These are phyloP conservation scores for Eupsittula cactorum DNA, from an alignment of 2,113 vertebrate species.

Conservation along the genomic window DNA sequence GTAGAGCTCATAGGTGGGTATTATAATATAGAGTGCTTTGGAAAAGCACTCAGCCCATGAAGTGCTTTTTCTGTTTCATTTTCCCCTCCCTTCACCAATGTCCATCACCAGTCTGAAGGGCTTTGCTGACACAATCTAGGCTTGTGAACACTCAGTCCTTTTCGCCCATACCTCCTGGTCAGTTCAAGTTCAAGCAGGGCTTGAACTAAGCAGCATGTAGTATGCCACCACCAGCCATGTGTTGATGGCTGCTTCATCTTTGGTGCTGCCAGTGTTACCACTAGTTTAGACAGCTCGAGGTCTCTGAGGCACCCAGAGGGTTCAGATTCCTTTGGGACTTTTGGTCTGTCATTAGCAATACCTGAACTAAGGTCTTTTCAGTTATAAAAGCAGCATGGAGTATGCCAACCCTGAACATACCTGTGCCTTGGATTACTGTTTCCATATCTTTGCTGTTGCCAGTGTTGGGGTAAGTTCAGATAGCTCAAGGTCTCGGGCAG, in stretches of 20 bases:
- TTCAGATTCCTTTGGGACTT: neutral
- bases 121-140: neutral
- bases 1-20: neutral
- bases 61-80: neutral
- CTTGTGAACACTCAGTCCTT: neutral
- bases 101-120: neutral
- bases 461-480: neutral
- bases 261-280: neutral
- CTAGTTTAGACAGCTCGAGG: neutral
- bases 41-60: neutral
- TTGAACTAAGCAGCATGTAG: neutral
- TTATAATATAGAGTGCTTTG: neutral
- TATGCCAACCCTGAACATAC: accelerated
- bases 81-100: neutral
- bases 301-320: neutral
- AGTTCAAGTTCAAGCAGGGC: neutral
- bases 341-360: neutral
- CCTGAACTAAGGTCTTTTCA: neutral
- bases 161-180: neutral
- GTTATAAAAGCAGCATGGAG: neutral
- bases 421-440: neutral
- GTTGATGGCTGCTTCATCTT: neutral
- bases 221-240: accelerated
- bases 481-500: neutral
- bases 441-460: neutral